Evolutionary conservation across 2,888 invertebrate species (phyloP).

Genomic region (Cybosia mesomella): DNA sequence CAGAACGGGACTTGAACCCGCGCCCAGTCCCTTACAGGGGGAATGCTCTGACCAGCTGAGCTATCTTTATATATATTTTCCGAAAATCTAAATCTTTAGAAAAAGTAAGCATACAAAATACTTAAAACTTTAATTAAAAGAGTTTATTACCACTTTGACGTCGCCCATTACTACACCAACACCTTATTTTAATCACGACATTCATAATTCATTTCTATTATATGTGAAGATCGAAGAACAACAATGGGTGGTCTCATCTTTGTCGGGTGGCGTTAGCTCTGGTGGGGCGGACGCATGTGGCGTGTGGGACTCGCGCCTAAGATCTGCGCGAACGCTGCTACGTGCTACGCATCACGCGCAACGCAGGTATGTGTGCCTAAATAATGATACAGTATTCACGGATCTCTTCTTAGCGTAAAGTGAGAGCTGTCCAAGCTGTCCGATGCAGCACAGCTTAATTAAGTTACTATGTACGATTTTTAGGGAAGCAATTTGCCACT

Average conservation of each 20-base stretch:
- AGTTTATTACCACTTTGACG: too few relatives aligned
- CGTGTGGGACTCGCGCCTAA: slow-evolving; percentile 72
- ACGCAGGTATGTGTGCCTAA: slow-evolving; percentile 67
- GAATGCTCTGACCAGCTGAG: too few relatives aligned
- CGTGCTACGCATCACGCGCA: slow-evolving; percentile 77
- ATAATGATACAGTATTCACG: neutral
- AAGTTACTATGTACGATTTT: neutral
- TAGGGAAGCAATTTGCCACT: neutral
- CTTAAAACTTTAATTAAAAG: too few relatives aligned
- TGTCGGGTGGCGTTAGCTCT: slow-evolving; percentile 56
- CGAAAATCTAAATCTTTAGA: too few relatives aligned
- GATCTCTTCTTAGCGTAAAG: neutral
- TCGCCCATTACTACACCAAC: too few relatives aligned
- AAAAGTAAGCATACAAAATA: too few relatives aligned
- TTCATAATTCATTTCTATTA: neutral
- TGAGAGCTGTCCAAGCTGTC: neutral
- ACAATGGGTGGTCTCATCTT: slow-evolving; percentile 74
- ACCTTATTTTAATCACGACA: too few relatives aligned
- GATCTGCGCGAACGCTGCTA: slow-evolving; percentile 64
- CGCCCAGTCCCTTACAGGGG: too few relatives aligned
- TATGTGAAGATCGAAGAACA: slow-evolving; percentile 76
- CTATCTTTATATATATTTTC: too few relatives aligned
- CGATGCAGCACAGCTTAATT: neutral
- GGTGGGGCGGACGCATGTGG: slow-evolving; percentile 58
- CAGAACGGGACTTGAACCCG: too few relatives aligned